Evolutionary conservation across 2,797 vertebrate genomes (phyloP), one percentile per base, ranked within the genome.

Genomic region (Ceryle rudis): DNA sequence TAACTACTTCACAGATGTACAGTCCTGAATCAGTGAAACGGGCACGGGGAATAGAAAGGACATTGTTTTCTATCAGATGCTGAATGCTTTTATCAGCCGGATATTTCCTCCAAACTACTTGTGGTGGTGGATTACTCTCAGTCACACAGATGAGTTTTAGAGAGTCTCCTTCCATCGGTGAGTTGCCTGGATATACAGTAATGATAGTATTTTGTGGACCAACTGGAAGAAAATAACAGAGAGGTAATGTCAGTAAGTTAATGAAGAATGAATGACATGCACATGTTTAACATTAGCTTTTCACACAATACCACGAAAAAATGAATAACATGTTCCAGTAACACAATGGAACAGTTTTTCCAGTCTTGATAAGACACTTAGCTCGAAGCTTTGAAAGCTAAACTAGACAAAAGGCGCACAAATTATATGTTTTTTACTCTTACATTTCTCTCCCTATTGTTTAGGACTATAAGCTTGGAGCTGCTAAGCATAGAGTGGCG

Each of bases 1-100:
- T 97, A 18, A 64, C 89, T 72, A 33, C 94, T 97, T 97, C 96
- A 96, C 96, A 97, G 46, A 86, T 70, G 41, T 97, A 97, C 52
- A 10, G 77, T 42, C 96, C 97, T 35, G 96, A 96, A 70, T 97
- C 92, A 77, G 20, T 84, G 80, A 96, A 91, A 78, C 0, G 91
- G 44, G 85, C 72, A 77, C 2, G 47, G 23, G 94, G 79, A 90
- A 97, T 92, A 67, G 23, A 89, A 86, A 96, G 73, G 12, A 89
- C 66, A 19, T 54, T 55, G 49, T 33, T 86, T 92, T 78, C 61
- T 62, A 22, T 44, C 49, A 96, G 69, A 62, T 55, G 66, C 26
- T 93, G 83, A 57, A 81, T 49, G 66, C 46, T 94, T 81, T 49
- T 51, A n/a, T 95, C 44, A 79, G 81, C 44, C 42, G 61, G 64